Evolutionary conservation across 2,888 invertebrate genomes (phyloP).

Genomic region (Spicauda simplicius): DNA sequence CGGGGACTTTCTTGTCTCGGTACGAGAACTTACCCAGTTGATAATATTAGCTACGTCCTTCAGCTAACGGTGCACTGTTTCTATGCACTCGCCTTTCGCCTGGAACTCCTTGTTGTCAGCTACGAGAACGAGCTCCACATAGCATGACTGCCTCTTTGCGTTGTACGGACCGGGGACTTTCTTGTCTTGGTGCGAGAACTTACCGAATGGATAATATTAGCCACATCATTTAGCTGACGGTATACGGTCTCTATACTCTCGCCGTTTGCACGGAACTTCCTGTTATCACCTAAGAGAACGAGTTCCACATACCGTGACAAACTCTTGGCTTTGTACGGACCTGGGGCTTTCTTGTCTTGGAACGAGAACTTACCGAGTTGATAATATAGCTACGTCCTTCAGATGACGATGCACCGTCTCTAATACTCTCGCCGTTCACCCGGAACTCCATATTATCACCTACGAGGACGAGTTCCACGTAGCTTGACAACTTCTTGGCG

Average conservation of each 20-base stretch:
- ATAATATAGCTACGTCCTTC: slow-evolving; percentile 97
- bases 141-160: slow-evolving; percentile 93
- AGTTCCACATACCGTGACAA: no score
- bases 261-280: no score
- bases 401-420: slow-evolving; percentile 91
- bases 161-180: slow-evolving; percentile 93
- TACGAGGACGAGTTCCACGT: slow-evolving; percentile 95
- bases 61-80: slow-evolving; percentile 91
- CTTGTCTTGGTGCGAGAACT: slow-evolving; percentile 82
- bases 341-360: no score
- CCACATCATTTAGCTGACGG: slow-evolving; percentile 95
- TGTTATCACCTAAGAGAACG: no score
- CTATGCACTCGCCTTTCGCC: slow-evolving; percentile 89
- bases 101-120: slow-evolving; percentile 95
- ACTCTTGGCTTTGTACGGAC: no score
- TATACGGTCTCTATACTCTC: slow-evolving; percentile 90
- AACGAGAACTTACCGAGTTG: slow-evolving; percentile 97
- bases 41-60: slow-evolving; percentile 98
- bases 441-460: slow-evolving; percentile 94
- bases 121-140: slow-evolving; percentile 95
- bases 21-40: slow-evolving; percentile 97
- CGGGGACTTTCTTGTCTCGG: no score
- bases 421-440: slow-evolving; percentile 90
- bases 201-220: slow-evolving; percentile 98
- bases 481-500: slow-evolving; percentile 93